A percentile compares a stretch with the other conserved stretches of the same genome.
These are phyloP conservation scores for Phylloscopus trochiloides DNA, from an alignment of 2,113 vertebrate species.

Conservation along the genomic window DNA sequence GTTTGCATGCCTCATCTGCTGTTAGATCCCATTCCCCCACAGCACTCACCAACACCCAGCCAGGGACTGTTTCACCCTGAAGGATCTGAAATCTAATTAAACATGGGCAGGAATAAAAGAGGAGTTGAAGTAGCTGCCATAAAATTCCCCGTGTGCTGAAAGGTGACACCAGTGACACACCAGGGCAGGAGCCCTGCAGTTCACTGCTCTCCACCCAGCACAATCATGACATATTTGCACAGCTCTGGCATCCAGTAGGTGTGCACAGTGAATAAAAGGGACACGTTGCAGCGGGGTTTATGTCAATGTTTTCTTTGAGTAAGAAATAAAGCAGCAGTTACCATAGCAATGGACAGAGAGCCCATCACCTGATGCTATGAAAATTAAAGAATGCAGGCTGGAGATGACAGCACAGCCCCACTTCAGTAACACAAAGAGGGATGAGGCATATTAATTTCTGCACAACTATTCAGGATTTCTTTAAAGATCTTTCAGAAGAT, in stretches of 20 bases:
- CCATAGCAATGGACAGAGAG: slow-evolving; percentile 51
- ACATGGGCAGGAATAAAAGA: background rate
- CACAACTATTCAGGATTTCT: background rate
- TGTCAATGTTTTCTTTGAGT: slow-evolving; percentile 35
- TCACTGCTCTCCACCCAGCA: background rate
- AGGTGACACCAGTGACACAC: background rate
- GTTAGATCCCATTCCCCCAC: background rate
- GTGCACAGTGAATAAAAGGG: background rate
- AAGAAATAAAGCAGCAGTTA: slow-evolving; percentile 14
- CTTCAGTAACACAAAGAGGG: background rate
- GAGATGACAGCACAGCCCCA: background rate
- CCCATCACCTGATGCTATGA: background rate
- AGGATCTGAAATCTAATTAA: background rate
- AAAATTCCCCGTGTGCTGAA: rapidly evolving
- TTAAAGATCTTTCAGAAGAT: background rate
- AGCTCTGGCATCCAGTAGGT: background rate
- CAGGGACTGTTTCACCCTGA: background rate
- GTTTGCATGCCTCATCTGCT: background rate
- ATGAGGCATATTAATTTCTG: background rate
- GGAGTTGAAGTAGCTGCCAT: background rate
- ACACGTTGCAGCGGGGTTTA: background rate
- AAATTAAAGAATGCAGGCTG: background rate
- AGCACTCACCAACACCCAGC: background rate
- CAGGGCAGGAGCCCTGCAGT: background rate
- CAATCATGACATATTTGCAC: background rate